phyloP scores from a whole-genome alignment of 2,888 invertebrate species.

The Catocala sponsa region DNA sequence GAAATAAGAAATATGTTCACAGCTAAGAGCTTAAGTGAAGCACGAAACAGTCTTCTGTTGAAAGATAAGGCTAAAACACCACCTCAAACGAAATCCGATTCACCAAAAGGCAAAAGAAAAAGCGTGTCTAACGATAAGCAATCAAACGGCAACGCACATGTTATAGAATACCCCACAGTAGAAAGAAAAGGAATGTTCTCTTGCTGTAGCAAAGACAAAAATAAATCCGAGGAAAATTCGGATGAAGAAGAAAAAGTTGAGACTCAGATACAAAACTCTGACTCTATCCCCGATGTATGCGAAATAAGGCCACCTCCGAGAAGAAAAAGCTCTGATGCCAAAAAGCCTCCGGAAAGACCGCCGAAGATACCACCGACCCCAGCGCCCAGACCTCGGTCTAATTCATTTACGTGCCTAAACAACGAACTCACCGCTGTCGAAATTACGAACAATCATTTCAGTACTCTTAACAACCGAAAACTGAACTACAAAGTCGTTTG shows the following conservation, averaged over 20 bases:
- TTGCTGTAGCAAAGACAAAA: conserved; percentile 90
- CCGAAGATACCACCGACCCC: conserved; percentile 88
- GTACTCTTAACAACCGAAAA: conserved; percentile 80
- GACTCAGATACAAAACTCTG: conserved; percentile 73
- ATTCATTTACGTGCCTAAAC: conserved; percentile 84
- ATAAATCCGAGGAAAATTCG: conserved; percentile 83
- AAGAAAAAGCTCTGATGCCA: conserved; percentile 84
- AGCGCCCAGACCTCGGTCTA: conserved; percentile 87
- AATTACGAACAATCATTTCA: conserved; percentile 79
- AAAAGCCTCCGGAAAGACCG: conserved; percentile 90
- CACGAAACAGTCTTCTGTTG: conserved; percentile 83
- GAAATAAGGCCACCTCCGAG: conserved; percentile 90
- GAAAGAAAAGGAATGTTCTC: conserved; percentile 92
- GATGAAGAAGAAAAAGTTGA: conserved; percentile 79
- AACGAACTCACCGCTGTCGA: conserved; percentile 80
- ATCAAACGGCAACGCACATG: conserved; percentile 81
- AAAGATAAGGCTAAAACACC: conserved; percentile 80
- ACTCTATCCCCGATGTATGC: conserved; percentile 81
- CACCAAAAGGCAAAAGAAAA: conserved; percentile 82
- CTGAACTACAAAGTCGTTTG: conserved; percentile 82
- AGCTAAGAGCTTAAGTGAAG: conserved; percentile 83
- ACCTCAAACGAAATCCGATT: conserved; percentile 73
- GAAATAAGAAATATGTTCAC: conserved; percentile 86
- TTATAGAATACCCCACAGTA: conserved; percentile 92
- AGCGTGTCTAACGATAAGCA: conserved; percentile 76